Percentiles rank a stretch among this genome's conserved stretches.
These are phyloP conservation scores for Omphaloscelis lunosa DNA, from an alignment of 2,888 invertebrate genomes.

Conservation along the genomic window DNA sequence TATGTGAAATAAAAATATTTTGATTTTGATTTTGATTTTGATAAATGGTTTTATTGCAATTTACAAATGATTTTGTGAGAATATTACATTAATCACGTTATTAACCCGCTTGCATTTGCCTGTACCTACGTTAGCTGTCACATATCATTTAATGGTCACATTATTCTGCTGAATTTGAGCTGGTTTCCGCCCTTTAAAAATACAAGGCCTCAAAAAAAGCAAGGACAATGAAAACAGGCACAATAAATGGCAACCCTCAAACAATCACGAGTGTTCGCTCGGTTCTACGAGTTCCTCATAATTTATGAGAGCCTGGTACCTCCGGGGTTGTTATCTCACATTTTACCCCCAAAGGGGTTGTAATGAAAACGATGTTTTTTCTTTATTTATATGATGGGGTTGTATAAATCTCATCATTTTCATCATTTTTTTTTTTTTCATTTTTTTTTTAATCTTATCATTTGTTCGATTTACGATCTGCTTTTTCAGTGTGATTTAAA, in stretches of 20 bases:
- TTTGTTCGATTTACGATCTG: not conserved
- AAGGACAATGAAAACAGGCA: constrained; percentile 2
- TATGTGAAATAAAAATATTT: no score
- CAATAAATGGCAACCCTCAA: constrained; percentile 38
- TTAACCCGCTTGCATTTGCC: not conserved
- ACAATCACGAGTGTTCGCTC: constrained; percentile 20
- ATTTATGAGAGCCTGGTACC: constrained; percentile 50
- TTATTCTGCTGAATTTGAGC: not conserved
- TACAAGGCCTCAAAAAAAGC: not conserved
- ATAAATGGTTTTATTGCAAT: no score
- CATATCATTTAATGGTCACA: not conserved
- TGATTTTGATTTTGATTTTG: no score
- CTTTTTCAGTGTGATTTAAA: not conserved
- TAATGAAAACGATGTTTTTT: constrained; percentile 29
- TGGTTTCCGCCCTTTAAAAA: not conserved
- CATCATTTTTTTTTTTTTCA: no score
- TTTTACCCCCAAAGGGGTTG: constrained; percentile 34
- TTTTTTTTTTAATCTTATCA: no score
- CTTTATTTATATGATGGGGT: constrained; percentile 21
- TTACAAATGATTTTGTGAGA: not conserved
- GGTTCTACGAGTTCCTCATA: constrained; percentile 42
- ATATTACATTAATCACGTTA: not conserved
- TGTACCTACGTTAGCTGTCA: no score
- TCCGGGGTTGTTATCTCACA: constrained; percentile 30
- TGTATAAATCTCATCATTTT: no score